Conservation (phyloP, 2,797 vertebrate species). For the Uromys caudimaculatus region DNA sequence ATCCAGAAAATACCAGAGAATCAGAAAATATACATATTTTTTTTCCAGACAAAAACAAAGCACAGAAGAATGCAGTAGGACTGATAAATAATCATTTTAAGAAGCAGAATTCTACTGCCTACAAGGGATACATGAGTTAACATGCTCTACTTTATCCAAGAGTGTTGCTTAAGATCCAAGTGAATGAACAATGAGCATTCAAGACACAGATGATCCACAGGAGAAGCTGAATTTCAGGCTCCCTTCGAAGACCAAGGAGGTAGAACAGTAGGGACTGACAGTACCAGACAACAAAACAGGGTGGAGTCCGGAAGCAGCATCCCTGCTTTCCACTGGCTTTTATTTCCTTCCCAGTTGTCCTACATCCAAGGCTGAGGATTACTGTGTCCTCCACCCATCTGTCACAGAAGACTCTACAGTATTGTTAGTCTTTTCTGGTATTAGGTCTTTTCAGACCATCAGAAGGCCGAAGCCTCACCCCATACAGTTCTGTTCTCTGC, state of each 20-base stretch:
- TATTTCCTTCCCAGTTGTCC: background rate
- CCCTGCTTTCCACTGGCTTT: background rate
- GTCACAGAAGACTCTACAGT: background rate
- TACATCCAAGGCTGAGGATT: rapidly evolving
- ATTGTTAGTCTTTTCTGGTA: background rate
- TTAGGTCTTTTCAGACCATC: background rate
- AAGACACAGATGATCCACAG: background rate
- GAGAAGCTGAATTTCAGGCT: background rate
- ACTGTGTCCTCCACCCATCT: background rate
- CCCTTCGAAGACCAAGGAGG: background rate
- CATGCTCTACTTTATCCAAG: background rate
- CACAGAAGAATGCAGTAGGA: background rate
- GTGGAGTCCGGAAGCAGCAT: background rate
- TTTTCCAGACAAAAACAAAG: background rate
- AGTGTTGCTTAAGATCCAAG: background rate
- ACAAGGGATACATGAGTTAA: background rate
- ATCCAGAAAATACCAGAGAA: background rate
- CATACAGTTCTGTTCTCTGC: rapidly evolving
- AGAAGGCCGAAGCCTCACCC: background rate
- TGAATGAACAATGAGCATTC: background rate
- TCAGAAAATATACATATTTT: background rate
- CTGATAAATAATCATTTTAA: background rate
- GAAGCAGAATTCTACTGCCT: background rate
- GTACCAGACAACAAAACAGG: background rate
- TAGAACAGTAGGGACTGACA: too few relatives aligned